Evolutionary conservation across 2,888 invertebrate species (phyloP).

Genomic region (Nemurella pictetii): DNA sequence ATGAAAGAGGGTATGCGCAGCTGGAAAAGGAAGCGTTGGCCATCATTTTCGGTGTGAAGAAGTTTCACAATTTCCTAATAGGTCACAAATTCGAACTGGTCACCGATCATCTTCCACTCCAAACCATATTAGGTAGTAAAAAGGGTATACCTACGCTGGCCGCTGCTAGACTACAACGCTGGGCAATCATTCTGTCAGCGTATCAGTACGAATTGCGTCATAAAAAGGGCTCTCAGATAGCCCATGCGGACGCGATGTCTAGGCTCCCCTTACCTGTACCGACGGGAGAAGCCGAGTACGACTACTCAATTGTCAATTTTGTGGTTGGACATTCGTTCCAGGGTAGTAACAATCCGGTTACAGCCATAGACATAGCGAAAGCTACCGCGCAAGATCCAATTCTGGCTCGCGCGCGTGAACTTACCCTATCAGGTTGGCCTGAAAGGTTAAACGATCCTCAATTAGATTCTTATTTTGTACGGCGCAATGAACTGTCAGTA

Average conservation of each 20-base stretch:
- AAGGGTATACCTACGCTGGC: constrained; percentile 38
- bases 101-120: constrained; percentile 35
- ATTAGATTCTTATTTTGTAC: background rate
- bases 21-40: constrained; percentile 31
- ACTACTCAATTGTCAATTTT: background rate
- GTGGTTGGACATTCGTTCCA: background rate
- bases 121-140: constrained; percentile 34
- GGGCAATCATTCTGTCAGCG: constrained; percentile 15
- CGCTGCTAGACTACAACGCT: constrained; percentile 36
- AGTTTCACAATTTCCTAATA: background rate
- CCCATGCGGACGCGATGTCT: background rate
- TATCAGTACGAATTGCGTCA: background rate
- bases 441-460: background rate
- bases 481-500: constrained; percentile 3
- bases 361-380: background rate
- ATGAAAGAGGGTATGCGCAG: constrained; percentile 30
- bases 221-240: background rate
- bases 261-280: background rate
- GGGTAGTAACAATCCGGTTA: background rate
- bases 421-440: background rate
- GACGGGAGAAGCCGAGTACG: background rate
- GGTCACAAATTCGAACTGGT: constrained; percentile 30
- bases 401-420: background rate
- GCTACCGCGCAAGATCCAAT: background rate
- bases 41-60: constrained; percentile 40